Conservation (phyloP, 2,888 invertebrate genomes). For the Petrolisthes cinctipes region DNA sequence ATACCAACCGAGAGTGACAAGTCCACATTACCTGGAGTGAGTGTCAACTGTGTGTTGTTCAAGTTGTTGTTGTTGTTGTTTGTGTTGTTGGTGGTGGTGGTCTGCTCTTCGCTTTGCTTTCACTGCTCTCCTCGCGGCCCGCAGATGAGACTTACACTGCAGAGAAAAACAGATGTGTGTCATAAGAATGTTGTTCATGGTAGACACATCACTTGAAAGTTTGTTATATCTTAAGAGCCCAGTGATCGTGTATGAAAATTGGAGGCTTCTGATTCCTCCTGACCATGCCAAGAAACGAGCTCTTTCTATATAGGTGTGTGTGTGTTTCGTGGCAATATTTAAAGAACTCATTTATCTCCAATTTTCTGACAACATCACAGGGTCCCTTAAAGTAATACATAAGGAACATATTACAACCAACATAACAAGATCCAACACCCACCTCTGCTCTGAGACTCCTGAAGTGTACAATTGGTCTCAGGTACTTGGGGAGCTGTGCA, state of each 20-base stretch:
- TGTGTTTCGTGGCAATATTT: no score
- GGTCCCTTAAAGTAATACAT: no score
- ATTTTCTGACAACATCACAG: no score
- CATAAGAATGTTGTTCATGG: neutral
- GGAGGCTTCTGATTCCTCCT: no score
- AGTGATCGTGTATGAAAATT: no score
- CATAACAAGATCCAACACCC: neutral
- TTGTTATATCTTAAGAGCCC: no score
- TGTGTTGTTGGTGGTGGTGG: neutral
- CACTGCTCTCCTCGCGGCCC: conserved; percentile 12
- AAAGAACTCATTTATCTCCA: no score
- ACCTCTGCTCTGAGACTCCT: conserved; percentile 44
- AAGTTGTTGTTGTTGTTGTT: conserved; percentile 9
- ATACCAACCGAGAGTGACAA: no score
- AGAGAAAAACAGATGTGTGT: neutral
- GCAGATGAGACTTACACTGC: conserved; percentile 49
- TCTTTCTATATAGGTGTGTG: no score
- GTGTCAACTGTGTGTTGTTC: neutral
- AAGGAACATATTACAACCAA: no score
- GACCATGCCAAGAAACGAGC: no score
- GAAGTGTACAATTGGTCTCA: conserved; percentile 48
- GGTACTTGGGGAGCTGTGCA: conserved; percentile 43
- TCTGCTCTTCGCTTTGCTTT: conserved; percentile 17
- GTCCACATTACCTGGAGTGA: conserved; percentile 12
- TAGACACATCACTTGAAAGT: neutral